These are phyloP conservation scores for Perca flavescens DNA, from an alignment of 2,113 vertebrate species.

Conservation along the genomic window DNA sequence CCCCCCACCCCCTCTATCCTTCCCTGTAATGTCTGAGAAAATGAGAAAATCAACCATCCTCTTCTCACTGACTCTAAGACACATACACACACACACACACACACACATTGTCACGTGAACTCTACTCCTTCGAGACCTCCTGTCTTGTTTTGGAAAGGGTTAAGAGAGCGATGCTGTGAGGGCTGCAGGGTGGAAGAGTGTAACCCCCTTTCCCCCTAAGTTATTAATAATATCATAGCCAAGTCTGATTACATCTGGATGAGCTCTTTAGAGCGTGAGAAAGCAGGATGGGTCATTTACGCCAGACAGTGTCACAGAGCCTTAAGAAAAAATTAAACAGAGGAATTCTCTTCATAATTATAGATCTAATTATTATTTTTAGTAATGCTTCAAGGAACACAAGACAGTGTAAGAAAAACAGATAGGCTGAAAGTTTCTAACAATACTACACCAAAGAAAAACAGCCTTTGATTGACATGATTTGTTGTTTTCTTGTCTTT, in stretches of 20 bases:
- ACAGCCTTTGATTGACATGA: not conserved
- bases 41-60: slow-evolving; percentile 3
- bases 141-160: slow-evolving; percentile 45
- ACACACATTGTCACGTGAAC: slow-evolving; percentile 20
- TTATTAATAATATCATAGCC: slow-evolving; percentile 77
- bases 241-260: slow-evolving; percentile 75
- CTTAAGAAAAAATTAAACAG: slow-evolving; percentile 16
- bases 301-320: slow-evolving; percentile 39
- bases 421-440: not conserved
- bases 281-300: slow-evolving; percentile 72
- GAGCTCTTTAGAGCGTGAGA: slow-evolving; percentile 74
- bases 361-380: slow-evolving; percentile 12
- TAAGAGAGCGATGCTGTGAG: slow-evolving; percentile 41
- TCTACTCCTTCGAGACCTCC: slow-evolving; percentile 15
- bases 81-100: slow-evolving; percentile 5
- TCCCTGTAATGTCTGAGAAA: slow-evolving; percentile 1
- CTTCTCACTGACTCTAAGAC: slow-evolving; percentile 1
- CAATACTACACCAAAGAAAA: not conserved
- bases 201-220: slow-evolving; percentile 66
- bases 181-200: slow-evolving; percentile 48
- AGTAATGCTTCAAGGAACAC: not conserved
- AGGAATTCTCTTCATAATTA: slow-evolving; percentile 22
- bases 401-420: not conserved
- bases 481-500: slow-evolving; percentile 6
- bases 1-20: not conserved